phyloP scores from a whole-genome alignment of 35 echinoderm and acorn worm species.

The Eucidaris tribuloides region DNA sequence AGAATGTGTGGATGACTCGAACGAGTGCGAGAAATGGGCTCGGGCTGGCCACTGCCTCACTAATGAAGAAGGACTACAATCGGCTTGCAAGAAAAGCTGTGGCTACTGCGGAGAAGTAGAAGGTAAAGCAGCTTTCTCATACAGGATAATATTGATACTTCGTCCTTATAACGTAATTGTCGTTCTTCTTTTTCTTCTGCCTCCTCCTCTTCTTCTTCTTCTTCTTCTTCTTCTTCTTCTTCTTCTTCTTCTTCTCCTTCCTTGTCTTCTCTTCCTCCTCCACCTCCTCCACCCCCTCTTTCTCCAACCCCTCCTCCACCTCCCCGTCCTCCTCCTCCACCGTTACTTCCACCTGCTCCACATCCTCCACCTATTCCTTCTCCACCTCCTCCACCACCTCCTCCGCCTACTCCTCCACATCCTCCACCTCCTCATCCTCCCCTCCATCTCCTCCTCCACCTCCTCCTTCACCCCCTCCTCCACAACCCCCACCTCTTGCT shows the following conservation, averaged over 20 bases:
- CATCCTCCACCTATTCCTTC: no score
- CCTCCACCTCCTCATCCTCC: no score
- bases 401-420: no score
- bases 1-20: not conserved
- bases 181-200: not conserved
- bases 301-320: not conserved
- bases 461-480: no score
- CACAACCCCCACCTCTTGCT: no score
- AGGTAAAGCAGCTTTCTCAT: not conserved
- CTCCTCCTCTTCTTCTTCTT: not conserved
- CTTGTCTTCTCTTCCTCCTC: not conserved
- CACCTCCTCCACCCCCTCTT: not conserved
- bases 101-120: conserved; percentile 2
- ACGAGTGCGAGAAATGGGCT: conserved; percentile 2
- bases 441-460: no score
- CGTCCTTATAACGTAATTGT: not conserved
- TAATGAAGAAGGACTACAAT: not conserved
- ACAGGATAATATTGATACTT: not conserved
- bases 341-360: no score
- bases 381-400: no score
- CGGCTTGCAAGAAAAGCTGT: conserved; percentile 3
- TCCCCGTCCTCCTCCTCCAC: no score
- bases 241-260: not conserved
- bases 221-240: not conserved
- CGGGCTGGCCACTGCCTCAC: conserved; percentile 3